These are phyloP conservation scores for Indicator indicator DNA, from an alignment of 2,113 vertebrate species.

Conservation along the genomic window DNA sequence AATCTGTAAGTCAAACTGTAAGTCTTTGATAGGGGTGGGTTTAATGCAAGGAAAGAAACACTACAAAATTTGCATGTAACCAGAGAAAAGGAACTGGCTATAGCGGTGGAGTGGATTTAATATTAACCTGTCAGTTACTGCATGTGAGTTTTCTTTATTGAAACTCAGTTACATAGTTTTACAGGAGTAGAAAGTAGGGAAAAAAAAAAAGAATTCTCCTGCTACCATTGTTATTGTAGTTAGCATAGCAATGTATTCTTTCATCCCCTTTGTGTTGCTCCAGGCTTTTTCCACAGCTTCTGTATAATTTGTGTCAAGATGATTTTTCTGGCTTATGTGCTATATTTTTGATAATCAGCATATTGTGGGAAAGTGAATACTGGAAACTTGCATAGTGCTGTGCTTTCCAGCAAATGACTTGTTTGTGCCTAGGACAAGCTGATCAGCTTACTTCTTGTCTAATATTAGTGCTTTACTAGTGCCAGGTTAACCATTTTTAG, in stretches of 20 bases:
- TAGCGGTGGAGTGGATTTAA: constrained; percentile 16
- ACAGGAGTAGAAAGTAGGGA: background rate
- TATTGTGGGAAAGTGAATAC: background rate
- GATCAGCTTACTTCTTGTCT: background rate
- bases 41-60: background rate
- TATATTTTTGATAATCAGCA: background rate
- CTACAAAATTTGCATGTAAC: background rate
- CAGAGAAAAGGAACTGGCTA: background rate
- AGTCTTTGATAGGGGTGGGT: background rate
- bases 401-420: background rate
- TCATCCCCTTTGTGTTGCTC: background rate
- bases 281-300: background rate
- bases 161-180: background rate
- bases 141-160: background rate
- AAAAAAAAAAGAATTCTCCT: background rate
- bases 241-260: background rate
- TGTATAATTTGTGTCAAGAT: background rate
- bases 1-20: background rate
- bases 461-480: background rate
- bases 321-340: background rate
- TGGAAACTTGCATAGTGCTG: background rate
- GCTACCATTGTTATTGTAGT: background rate
- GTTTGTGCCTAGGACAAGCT: background rate
- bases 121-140: constrained; percentile 22
- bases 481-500: background rate